Conservation (phyloP, 2,888 invertebrate genomes). For the Macrosiphum euphorbiae region DNA sequence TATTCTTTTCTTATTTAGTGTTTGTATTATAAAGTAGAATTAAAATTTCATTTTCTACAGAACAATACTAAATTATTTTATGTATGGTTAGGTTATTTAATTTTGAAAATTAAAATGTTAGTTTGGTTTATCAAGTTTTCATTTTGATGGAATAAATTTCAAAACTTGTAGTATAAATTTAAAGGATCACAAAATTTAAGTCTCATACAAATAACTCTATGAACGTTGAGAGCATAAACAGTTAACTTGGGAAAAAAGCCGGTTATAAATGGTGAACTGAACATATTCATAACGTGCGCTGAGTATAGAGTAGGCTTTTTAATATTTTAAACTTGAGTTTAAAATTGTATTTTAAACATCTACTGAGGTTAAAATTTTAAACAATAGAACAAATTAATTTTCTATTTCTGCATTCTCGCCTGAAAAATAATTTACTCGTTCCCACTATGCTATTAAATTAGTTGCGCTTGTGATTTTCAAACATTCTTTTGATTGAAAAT, state of each 20-base stretch:
- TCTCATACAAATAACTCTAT: neutral
- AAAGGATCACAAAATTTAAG: neutral
- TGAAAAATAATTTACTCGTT: neutral
- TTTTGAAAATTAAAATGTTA: neutral
- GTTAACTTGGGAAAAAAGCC: no score
- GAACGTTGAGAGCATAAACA: no score
- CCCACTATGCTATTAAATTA: neutral
- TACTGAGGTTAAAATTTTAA: neutral
- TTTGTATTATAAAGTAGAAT: neutral
- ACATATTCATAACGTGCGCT: no score
- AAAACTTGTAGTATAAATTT: neutral
- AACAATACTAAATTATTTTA: neutral
- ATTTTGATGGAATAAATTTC: neutral
- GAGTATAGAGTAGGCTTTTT: no score
- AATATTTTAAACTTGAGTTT: neutral
- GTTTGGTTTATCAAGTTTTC: neutral
- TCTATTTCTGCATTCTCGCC: neutral
- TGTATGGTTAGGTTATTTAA: neutral
- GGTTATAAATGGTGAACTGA: no score
- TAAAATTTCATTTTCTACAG: neutral
- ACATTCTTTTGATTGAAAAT: no score
- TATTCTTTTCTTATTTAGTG: neutral
- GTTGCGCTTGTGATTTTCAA: neutral
- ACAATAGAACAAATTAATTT: neutral
- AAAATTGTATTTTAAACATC: neutral